Conservation (phyloP, 2,888 invertebrate genomes). For the Parnassius smintheus region DNA sequence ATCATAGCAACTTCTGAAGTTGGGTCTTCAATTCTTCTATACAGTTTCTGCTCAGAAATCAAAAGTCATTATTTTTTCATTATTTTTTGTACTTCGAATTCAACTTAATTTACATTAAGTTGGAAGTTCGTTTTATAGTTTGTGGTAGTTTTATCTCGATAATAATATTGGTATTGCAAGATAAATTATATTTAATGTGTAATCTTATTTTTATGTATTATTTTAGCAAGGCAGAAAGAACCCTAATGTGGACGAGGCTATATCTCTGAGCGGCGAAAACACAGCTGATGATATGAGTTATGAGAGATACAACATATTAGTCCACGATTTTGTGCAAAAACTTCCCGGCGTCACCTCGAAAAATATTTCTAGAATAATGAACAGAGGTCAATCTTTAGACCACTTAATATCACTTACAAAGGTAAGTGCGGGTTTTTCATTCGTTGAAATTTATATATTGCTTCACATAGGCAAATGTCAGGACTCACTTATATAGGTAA, state of each 20-base stretch:
- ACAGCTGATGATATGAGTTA: slow-evolving; percentile 78
- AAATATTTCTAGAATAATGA: slow-evolving; percentile 89
- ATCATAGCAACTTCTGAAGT: too few species aligned
- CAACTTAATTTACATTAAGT: too few species aligned
- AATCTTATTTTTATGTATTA: slow-evolving; percentile 25
- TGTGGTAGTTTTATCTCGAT: too few species aligned
- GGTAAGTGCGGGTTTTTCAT: slow-evolving; percentile 52
- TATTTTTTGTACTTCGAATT: too few species aligned
- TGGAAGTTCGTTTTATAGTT: too few species aligned
- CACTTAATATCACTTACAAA: slow-evolving; percentile 81
- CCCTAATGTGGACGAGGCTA: slow-evolving; percentile 87
- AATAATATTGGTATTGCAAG: not conserved
- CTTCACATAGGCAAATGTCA: too few species aligned
- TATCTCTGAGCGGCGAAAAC: slow-evolving; percentile 86
- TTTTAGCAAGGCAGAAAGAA: slow-evolving; percentile 89
- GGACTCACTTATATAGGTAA: too few species aligned
- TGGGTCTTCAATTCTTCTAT: too few species aligned
- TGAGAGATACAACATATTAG: slow-evolving; percentile 86
- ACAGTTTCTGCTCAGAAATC: too few species aligned
- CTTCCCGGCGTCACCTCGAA: slow-evolving; percentile 94
- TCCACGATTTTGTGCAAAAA: slow-evolving; percentile 91
- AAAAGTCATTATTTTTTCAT: too few species aligned
- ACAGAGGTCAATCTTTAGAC: slow-evolving; percentile 85
- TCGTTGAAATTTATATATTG: too few species aligned
- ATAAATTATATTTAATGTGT: not conserved